Evolutionary conservation across 2,888 invertebrate genomes (phyloP).

Genomic region (Phalera bucephala): DNA sequence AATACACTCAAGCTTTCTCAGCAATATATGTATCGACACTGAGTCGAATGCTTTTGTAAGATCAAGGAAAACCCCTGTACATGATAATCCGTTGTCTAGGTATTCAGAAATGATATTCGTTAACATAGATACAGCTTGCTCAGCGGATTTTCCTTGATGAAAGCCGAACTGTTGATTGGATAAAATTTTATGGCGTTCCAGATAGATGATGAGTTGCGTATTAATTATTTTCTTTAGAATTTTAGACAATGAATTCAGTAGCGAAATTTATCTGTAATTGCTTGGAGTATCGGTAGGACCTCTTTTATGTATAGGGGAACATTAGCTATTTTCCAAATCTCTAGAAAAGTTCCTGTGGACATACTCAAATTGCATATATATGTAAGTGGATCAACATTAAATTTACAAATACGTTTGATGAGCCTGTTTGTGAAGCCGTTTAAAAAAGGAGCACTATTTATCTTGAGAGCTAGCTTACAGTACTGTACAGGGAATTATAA

Average conservation of each 20-base stretch:
- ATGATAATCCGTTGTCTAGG: neutral
- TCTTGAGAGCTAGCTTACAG: no score
- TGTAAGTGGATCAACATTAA: neutral
- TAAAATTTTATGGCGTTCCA: neutral
- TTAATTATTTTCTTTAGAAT: neutral
- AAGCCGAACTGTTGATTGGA: neutral
- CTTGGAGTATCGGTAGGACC: neutral
- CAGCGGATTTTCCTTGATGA: constrained; percentile 1
- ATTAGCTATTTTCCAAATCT: neutral
- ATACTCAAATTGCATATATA: neutral
- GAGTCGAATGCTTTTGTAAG: no score
- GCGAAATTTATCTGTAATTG: neutral
- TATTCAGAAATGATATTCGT: neutral
- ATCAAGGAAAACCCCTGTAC: neutral
- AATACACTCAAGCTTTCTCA: neutral
- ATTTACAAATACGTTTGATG: neutral
- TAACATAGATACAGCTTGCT: neutral
- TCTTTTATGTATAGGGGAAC: neutral
- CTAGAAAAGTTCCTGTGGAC: neutral
- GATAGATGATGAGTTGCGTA: neutral
- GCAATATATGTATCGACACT: neutral
- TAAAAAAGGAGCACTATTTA: neutral
- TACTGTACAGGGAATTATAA: no score
- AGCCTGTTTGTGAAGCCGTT: neutral
- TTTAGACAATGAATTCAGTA: neutral